These are phyloP conservation scores for Berghia stephanieae DNA, from an alignment of 1,140 invertebrate genomes.

Conservation along the genomic window DNA sequence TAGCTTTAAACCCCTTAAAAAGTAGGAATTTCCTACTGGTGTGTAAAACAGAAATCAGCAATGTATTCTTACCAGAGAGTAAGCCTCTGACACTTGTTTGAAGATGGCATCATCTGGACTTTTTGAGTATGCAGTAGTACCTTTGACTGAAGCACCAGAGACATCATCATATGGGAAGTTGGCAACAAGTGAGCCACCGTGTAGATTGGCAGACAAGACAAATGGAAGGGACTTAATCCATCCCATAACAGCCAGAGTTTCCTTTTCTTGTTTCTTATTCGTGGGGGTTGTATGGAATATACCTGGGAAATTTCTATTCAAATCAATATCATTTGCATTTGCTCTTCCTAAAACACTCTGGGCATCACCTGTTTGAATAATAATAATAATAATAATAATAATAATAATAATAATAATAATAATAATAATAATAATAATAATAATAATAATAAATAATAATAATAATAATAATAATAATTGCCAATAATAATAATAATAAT, in stretches of 20 bases:
- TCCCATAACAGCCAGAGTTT: conserved; percentile 89
- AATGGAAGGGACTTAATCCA: conserved; percentile 90
- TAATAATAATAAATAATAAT: not conserved
- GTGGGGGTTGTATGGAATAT: conserved; percentile 71
- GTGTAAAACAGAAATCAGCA: not conserved
- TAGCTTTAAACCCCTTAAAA: too few species aligned
- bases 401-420: not conserved
- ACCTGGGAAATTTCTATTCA: conserved; percentile 98
- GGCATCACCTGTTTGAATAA: conserved; percentile 57
- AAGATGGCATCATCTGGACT: conserved; percentile 89
- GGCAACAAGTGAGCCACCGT: conserved; percentile 90
- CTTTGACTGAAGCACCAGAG: conserved; percentile 4
- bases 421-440: too few species aligned
- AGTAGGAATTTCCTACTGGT: too few species aligned
- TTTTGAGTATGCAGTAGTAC: conserved; percentile 70
- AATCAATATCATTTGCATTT: conserved; percentile 86
- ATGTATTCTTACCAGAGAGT: conserved; percentile 74
- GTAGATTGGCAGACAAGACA: conserved; percentile 95
- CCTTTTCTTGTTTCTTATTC: conserved; percentile 86
- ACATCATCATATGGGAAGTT: conserved; percentile 85
- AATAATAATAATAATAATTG: not conserved
- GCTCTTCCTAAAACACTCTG: conserved; percentile 73
- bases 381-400: conserved; percentile 18
- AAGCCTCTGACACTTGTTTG: conserved; percentile 80
- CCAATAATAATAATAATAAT: not conserved